Percentiles rank a stretch among this genome's conserved stretches.
phyloP scores from a whole-genome alignment of 2,888 invertebrate genomes.

The Ischnus inquisitorius region DNA sequence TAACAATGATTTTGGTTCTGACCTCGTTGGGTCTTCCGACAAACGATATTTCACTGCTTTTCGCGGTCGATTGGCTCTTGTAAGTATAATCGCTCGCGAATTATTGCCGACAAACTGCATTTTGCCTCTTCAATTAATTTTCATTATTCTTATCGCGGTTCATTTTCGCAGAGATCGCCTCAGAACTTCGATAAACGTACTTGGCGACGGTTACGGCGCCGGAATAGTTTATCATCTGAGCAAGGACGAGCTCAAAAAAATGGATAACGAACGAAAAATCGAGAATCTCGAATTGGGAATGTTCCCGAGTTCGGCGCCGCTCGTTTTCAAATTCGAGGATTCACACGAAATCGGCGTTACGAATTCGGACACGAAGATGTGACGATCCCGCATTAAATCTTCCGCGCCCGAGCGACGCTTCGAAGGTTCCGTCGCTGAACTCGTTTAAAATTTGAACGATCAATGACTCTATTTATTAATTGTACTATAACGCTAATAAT shows the following conservation, averaged over 20 bases:
- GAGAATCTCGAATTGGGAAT: conserved; percentile 77
- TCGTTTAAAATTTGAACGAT: not conserved
- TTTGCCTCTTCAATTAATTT: not conserved
- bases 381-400: no score
- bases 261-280: conserved; percentile 79
- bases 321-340: conserved; percentile 63
- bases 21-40: conserved; percentile 89
- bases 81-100: conserved; percentile 78
- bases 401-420: not conserved
- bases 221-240: conserved; percentile 90
- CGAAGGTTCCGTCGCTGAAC: not conserved
- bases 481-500: conserved; percentile 13
- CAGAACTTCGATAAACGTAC: conserved; percentile 90
- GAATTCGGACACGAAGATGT: conserved; percentile 79
- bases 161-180: conserved; percentile 86
- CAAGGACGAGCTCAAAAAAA: conserved; percentile 86
- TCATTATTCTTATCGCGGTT: not conserved
- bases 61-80: conserved; percentile 90
- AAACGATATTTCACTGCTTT: conserved; percentile 88
- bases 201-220: conserved; percentile 92
- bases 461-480: not conserved
- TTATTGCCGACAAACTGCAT: not conserved
- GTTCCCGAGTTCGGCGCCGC: conserved; percentile 63
- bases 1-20: conserved; percentile 89
- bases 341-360: conserved; percentile 57